These are phyloP conservation scores for Xyliphius kryptos DNA, from an alignment of 2,113 vertebrate genomes.

Conservation along the genomic window DNA sequence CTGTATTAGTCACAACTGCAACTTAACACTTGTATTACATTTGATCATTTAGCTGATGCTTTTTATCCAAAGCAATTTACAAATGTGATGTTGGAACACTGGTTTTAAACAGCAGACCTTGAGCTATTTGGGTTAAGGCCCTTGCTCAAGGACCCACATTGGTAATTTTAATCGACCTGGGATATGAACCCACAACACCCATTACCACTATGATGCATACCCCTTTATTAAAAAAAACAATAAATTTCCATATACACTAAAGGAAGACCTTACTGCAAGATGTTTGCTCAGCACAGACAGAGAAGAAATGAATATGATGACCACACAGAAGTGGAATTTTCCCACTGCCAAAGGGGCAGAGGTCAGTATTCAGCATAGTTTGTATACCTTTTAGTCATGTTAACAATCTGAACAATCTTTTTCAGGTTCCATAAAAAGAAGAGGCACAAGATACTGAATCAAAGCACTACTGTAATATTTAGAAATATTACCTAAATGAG, in stretches of 20 bases:
- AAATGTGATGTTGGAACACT: no score
- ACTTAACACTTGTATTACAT: no score
- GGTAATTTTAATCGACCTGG: no score
- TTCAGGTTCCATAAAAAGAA: constrained; percentile 49
- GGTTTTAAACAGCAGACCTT: no score
- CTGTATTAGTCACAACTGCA: no score
- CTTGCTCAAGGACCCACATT: no score
- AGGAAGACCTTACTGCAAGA: constrained; percentile 40
- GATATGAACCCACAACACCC: no score
- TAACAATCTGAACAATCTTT: neutral
- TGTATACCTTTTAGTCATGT: neutral
- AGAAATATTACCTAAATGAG: constrained; percentile 33
- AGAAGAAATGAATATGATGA: constrained; percentile 44
- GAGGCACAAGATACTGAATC: constrained; percentile 46
- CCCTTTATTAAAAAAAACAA: no score
- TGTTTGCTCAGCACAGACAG: constrained; percentile 33
- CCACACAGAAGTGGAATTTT: constrained; percentile 32
- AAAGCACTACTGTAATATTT: constrained; percentile 41
- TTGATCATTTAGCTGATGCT: no score
- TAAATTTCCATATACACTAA: neutral
- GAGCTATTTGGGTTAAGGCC: no score
- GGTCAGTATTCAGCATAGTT: constrained; percentile 25
- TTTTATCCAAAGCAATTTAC: no score
- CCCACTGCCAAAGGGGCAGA: constrained; percentile 44
- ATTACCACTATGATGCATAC: no score